Percentiles rank a stretch among this genome's conserved stretches.
These are phyloP conservation scores for Nemurella pictetii DNA, from an alignment of 2,888 invertebrate genomes.

Conservation along the genomic window DNA sequence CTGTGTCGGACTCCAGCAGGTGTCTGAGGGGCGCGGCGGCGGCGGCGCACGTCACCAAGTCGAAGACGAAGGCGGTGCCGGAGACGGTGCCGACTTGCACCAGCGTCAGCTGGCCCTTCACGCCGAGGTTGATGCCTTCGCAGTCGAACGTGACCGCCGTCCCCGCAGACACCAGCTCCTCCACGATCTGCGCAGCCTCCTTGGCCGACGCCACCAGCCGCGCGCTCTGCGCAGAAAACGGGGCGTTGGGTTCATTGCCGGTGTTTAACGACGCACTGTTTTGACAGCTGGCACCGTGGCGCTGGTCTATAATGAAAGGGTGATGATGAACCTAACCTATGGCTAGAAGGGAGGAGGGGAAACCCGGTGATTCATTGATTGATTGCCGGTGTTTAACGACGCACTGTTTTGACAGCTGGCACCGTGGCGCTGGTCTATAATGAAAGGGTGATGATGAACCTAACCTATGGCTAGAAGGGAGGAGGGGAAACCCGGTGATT, in stretches of 20 bases:
- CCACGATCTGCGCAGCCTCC: conserved; percentile 72
- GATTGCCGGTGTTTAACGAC: no score
- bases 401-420: no score
- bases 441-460: no score
- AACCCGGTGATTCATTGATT: no score
- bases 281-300: no score
- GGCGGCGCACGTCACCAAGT: conserved; percentile 80
- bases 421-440: no score
- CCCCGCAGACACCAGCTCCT: conserved; percentile 47
- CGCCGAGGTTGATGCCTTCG: conserved; percentile 89
- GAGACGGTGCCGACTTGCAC: conserved; percentile 81
- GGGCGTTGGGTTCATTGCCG: not conserved
- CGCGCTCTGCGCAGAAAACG: conserved; percentile 53
- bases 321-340: no score
- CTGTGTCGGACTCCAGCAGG: conserved; percentile 76
- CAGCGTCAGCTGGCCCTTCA: conserved; percentile 84
- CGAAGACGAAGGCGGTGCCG: conserved; percentile 85
- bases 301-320: no score
- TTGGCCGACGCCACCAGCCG: conserved; percentile 78
- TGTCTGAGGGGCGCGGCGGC: conserved; percentile 75
- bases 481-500: no score
- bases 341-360: no score
- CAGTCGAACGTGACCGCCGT: conserved; percentile 76
- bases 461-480: no score
- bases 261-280: no score